These are phyloP conservation scores for Mechanitis mazaeus DNA, from an alignment of 2,888 invertebrate genomes.

Conservation along the genomic window DNA sequence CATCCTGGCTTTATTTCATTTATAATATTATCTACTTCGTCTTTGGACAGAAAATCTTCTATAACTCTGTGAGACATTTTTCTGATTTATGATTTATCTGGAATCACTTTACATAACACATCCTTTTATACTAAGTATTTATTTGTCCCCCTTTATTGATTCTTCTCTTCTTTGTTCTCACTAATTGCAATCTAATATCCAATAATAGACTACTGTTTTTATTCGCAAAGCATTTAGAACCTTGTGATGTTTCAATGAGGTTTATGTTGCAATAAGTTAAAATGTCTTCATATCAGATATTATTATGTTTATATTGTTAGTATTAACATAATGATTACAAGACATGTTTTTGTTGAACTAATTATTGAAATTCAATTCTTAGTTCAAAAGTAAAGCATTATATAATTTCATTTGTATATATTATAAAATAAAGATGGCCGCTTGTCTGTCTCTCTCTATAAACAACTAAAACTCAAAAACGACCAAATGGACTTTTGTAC, in stretches of 20 bases:
- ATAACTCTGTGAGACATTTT: constrained; percentile 8
- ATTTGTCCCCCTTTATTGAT: constrained; percentile 9
- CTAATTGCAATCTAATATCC: not conserved
- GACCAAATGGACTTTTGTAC: no score
- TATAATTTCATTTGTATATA: no score
- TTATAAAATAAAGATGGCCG: no score
- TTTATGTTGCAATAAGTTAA: not conserved
- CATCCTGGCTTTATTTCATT: constrained; percentile 30
- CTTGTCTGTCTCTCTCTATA: no score
- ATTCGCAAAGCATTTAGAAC: not conserved
- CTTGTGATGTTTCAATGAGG: not conserved
- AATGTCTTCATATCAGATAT: no score
- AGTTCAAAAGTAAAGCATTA: no score
- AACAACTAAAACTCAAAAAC: no score
- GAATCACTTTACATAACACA: not conserved
- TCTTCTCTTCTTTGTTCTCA: constrained; percentile 1
- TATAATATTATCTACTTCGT: constrained; percentile 42
- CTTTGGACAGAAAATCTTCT: constrained; percentile 40
- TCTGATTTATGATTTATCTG: not conserved
- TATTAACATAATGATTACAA: no score
- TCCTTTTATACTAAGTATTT: not conserved
- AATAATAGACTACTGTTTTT: not conserved
- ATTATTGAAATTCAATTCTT: no score
- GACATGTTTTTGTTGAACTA: no score
- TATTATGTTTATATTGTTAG: no score